Evolutionary conservation across 1,140 invertebrate genomes (phyloP).

Genomic region (Ooceraea biroi): DNA sequence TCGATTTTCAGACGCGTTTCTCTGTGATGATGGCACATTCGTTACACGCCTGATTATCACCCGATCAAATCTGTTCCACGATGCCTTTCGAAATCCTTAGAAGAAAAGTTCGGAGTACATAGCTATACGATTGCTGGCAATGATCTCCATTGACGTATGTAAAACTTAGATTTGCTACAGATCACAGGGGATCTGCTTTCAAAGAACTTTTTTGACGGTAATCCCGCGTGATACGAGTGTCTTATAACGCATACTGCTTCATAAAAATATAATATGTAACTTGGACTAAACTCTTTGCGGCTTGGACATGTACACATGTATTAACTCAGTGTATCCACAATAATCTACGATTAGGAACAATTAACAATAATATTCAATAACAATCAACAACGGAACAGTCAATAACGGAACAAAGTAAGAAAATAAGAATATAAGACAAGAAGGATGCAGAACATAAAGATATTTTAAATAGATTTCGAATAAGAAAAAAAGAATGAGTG

Average conservation of each 20-base stretch:
- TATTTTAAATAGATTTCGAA: no score
- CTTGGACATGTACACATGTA: not conserved
- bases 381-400: no score
- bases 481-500: no score
- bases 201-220: not conserved
- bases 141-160: no score
- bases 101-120: not conserved
- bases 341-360: not conserved
- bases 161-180: not conserved
- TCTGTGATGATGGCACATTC: slow-evolving; percentile 2
- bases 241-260: not conserved
- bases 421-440: no score
- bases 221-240: not conserved
- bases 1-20: slow-evolving; percentile 17
- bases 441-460: no score
- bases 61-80: not conserved
- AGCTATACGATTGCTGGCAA: not conserved
- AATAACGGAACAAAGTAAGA: no score
- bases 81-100: not conserved
- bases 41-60: not conserved
- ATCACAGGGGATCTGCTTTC: not conserved
- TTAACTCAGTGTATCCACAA: not conserved
- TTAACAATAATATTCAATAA: not conserved
- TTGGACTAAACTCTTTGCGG: not conserved
- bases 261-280: not conserved